Evolutionary conservation across 1,140 invertebrate species (phyloP).

Genomic region (Scaptomyza graminum): DNA sequence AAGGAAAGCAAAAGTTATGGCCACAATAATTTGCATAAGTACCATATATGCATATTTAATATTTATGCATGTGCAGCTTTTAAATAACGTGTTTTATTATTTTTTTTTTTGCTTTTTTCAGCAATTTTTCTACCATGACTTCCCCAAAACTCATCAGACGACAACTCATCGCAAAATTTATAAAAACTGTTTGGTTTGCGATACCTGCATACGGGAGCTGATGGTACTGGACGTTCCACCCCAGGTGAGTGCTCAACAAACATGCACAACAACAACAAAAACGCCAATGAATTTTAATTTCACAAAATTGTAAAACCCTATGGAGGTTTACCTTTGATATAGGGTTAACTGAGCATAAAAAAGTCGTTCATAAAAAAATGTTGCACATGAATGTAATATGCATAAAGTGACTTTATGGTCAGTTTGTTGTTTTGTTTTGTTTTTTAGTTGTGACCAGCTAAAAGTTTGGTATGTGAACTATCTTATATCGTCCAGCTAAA

Average conservation of each 20-base stretch:
- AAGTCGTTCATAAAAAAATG: not conserved
- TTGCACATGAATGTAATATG: not conserved
- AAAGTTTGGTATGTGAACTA: not conserved
- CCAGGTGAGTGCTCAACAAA: constrained; percentile 71
- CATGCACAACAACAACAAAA: not conserved
- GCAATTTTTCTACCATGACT: constrained; percentile 84
- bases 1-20: not conserved
- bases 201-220: constrained; percentile 84
- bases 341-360: not conserved
- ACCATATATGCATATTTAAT: not conserved
- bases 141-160: constrained; percentile 79
- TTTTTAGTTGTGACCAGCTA: not conserved
- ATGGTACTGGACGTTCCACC: constrained; percentile 84
- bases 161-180: constrained; percentile 81
- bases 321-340: not conserved
- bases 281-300: constrained; percentile 21
- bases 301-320: not conserved
- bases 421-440: too few relatives aligned
- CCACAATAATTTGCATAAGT: not conserved
- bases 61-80: constrained; percentile 12
- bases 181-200: constrained; percentile 83
- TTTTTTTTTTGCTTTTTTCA: constrained; percentile 39
- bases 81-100: constrained; percentile 31
- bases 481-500: not conserved
- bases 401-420: not conserved